These are phyloP conservation scores for Ammospiza maritima DNA, from an alignment of 2,797 vertebrate species.

Conservation along the genomic window DNA sequence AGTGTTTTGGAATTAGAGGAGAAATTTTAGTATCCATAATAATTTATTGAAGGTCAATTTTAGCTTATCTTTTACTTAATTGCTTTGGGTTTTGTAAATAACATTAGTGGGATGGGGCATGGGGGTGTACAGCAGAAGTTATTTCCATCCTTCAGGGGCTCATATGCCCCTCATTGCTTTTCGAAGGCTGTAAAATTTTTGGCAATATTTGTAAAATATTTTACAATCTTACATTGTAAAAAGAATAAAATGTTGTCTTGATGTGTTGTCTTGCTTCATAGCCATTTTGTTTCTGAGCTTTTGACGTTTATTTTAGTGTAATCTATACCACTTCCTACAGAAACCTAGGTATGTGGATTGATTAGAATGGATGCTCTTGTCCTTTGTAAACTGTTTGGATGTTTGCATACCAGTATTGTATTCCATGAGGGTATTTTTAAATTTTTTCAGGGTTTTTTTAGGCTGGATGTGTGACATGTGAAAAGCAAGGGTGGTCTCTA, in stretches of 20 bases:
- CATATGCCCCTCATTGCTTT: neutral
- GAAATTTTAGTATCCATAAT: neutral
- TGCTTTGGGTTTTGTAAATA: neutral
- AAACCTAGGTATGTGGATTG: neutral
- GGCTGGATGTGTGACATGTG: neutral
- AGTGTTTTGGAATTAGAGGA: neutral
- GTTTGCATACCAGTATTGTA: neutral
- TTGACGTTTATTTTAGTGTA: neutral
- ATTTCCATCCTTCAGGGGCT: neutral
- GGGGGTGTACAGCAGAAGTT: neutral
- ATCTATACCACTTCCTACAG: neutral
- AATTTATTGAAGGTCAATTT: neutral
- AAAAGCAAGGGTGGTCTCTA: neutral
- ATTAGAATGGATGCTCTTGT: neutral
- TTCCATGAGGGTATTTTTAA: neutral
- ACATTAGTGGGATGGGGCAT: fast-evolving
- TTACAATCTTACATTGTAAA: neutral
- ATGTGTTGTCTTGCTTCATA: neutral
- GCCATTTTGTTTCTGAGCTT: neutral
- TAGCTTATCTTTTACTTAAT: neutral
- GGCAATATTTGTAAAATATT: neutral
- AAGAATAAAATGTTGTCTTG: neutral
- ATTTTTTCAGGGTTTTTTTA: fast-evolving
- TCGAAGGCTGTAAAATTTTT: neutral
- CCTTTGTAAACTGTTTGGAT: neutral